Conservation (phyloP, 2,888 invertebrate genomes). For the Andrena camellia region DNA sequence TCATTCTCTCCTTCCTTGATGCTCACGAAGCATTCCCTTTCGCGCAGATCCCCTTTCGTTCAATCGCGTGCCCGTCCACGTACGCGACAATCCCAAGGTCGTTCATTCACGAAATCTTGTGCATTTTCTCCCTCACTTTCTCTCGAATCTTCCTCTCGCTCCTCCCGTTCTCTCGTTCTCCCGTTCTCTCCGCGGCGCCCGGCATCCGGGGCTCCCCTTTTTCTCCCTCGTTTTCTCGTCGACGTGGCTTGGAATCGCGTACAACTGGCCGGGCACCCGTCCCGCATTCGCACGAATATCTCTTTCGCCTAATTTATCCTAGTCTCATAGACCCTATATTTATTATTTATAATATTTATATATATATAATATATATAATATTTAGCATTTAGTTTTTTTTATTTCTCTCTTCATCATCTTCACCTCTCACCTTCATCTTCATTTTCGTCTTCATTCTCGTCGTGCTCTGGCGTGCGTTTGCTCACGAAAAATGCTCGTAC, state of each 20-base stretch:
- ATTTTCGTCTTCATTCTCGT: conserved; percentile 27
- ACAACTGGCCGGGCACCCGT: conserved; percentile 58
- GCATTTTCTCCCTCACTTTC: conserved; percentile 22
- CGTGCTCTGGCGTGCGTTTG: conserved; percentile 26
- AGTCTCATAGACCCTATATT: conserved; percentile 85
- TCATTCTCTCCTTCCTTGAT: conserved; percentile 71
- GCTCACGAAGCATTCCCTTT: conserved; percentile 75
- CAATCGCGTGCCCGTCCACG: conserved; percentile 60
- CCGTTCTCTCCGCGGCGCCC: conserved; percentile 17
- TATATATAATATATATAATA: conserved; percentile 83
- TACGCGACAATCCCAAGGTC: conserved; percentile 65
- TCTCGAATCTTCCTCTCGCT: conserved; percentile 11
- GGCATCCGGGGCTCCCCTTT: neutral
- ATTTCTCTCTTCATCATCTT: conserved; percentile 71
- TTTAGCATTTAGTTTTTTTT: conserved; percentile 84
- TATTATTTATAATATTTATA: conserved; percentile 85
- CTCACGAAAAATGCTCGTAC: conserved; percentile 65
- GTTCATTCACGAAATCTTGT: conserved; percentile 58
- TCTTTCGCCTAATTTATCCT: conserved; percentile 81
- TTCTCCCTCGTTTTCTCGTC: conserved; percentile 37
- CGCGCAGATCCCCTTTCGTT: conserved; percentile 69
- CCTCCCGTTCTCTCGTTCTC: conserved; percentile 10
- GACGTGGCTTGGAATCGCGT: conserved; percentile 55
- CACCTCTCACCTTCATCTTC: conserved; percentile 43
- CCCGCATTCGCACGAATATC: conserved; percentile 66